A percentile compares a stretch with the other conserved stretches of the same genome.
Conservation (phyloP, 2,888 invertebrate genomes). For the Hipparchia semele region DNA sequence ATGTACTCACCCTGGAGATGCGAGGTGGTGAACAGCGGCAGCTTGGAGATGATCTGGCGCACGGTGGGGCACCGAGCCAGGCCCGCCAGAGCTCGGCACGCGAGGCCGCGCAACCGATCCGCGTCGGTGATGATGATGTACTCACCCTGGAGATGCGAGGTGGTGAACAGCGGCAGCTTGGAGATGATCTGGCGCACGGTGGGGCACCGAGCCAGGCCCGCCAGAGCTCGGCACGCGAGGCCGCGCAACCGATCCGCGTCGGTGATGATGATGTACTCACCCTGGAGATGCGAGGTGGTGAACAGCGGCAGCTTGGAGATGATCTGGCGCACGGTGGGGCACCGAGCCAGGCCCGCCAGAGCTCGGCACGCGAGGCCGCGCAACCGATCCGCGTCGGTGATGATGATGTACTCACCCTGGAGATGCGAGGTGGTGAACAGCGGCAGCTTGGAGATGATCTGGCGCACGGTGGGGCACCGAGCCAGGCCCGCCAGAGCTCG, state of each 20-base stretch:
- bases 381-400: background rate
- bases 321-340: conserved; percentile 96
- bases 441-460: conserved; percentile 97
- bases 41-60: too few relatives aligned
- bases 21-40: too few relatives aligned
- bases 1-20: too few relatives aligned
- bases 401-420: conserved; percentile 82
- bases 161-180: conserved; percentile 96
- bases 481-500: conserved; percentile 96
- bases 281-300: conserved; percentile 95
- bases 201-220: conserved; percentile 96
- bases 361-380: conserved; percentile 95
- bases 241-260: conserved; percentile 98
- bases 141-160: conserved; percentile 93
- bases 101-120: too few relatives aligned
- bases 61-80: too few relatives aligned
- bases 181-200: conserved; percentile 97
- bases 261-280: conserved; percentile 85
- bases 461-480: conserved; percentile 95
- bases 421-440: conserved; percentile 96
- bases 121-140: too few relatives aligned
- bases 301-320: conserved; percentile 97
- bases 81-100: too few relatives aligned
- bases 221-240: conserved; percentile 95
- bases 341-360: conserved; percentile 96